Evolutionary conservation across 2,113 vertebrate genomes (phyloP), one percentile per base, ranked within the genome.

Genomic region (Saguinus imperator): DNA sequence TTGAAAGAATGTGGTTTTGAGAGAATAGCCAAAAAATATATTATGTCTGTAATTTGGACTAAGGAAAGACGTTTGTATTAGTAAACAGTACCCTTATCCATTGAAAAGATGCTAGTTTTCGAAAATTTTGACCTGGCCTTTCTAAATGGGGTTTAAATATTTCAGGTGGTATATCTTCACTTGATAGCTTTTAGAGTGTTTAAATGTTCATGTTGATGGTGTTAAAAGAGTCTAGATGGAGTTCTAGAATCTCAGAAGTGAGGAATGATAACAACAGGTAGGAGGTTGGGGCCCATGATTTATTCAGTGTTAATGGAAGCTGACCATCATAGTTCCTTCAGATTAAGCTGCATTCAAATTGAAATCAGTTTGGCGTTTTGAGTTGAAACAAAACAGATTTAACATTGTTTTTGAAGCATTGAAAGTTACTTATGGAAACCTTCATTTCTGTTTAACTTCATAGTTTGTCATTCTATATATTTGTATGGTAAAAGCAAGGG

Each of bases 341-440:
- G 68, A 61, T 61, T 55, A 88, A 75, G 50, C 27, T 76, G 3
- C 8, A 45, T 95, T 94, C 72, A 64, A 66, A 80, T 92, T 89
- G 64, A 80, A 94, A 55, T 90, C 50, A 50, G 8, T 97, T 95
- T 96, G 96, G 57, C 88, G 3, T 18, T 91, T 92, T 95, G 23
- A 73, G 29, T 81, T 68, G 50, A 95, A 92, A 70, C 13, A 35
- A 35, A 77, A 70, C 21, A 92, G 50, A n/a, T 2, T 58, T 92
- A 29, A 3, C 18, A 84, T 32, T 93, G 16, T 58, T 32, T 97
- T 85, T 83, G 81, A 88, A 70, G 21, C 16, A 16, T 9, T 55
- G 3, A n/a, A 43, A 91, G 8, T 35, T 91, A 72, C 35, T 92
- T 88, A 55, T 0, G 14, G 50, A 89, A 92, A 68, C n/a, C 43